phyloP scores from a whole-genome alignment of 2,888 invertebrate genomes.

The Mimumesa dahlbomi region DNA sequence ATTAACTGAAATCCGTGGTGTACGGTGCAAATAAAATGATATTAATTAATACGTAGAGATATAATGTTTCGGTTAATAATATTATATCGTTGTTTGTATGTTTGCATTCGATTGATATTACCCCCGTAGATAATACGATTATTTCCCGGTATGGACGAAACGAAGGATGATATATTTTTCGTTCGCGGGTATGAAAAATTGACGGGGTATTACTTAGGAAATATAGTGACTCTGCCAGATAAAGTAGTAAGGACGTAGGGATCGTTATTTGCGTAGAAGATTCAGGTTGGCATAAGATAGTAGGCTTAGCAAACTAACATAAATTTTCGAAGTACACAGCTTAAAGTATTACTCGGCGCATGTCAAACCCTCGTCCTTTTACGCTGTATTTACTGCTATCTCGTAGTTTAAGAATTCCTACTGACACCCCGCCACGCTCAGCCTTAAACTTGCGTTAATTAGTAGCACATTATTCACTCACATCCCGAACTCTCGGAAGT shows the following conservation, averaged over 20 bases:
- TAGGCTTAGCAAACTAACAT: constrained; percentile 73
- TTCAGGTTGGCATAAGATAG: constrained; percentile 68
- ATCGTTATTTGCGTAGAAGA: constrained; percentile 68
- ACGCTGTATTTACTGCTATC: constrained; percentile 34
- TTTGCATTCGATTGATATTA: too few relatives aligned
- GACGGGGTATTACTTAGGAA: neutral
- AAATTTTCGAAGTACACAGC: constrained; percentile 65
- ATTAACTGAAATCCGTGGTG: too few relatives aligned
- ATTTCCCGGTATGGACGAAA: too few relatives aligned
- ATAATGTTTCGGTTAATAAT: too few relatives aligned
- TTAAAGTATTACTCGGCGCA: constrained; percentile 58
- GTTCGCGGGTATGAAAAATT: too few relatives aligned
- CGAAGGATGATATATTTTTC: too few relatives aligned
- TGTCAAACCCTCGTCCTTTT: constrained; percentile 51
- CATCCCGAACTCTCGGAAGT: too few relatives aligned
- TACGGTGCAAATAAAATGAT: too few relatives aligned
- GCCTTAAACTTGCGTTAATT: constrained; percentile 26
- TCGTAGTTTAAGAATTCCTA: constrained; percentile 16
- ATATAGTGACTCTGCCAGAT: constrained; percentile 13
- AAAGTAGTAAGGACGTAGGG: constrained; percentile 21
- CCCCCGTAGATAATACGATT: too few relatives aligned
- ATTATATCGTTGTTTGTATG: too few relatives aligned
- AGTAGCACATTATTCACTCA: too few relatives aligned
- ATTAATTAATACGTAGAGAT: too few relatives aligned
- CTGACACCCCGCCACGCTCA: constrained; percentile 10